These are phyloP conservation scores for Holacanthella duospinosa DNA, from an alignment of 2,888 invertebrate genomes.

Conservation along the genomic window DNA sequence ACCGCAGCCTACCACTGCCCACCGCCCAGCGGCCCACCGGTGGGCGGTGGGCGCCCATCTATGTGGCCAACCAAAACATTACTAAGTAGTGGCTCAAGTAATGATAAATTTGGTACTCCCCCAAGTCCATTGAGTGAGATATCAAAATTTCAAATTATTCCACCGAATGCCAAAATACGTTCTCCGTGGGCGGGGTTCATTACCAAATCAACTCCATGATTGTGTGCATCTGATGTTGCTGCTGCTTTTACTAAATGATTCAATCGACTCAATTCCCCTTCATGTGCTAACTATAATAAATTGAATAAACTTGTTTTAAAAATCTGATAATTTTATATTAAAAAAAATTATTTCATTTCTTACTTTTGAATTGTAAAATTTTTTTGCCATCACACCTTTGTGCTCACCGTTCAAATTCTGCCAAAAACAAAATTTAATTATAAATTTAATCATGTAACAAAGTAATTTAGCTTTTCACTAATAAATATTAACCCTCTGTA, in stretches of 20 bases:
- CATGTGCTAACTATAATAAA: constrained; percentile 14
- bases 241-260: constrained; percentile 33
- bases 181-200: constrained; percentile 3
- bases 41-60: too few relatives aligned
- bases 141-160: too few relatives aligned
- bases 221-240: constrained; percentile 20
- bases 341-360: constrained; percentile 14
- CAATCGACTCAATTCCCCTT: constrained; percentile 26
- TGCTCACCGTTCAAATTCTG: constrained; percentile 44
- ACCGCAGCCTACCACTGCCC: too few relatives aligned
- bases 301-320: background rate
- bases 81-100: too few relatives aligned
- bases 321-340: background rate
- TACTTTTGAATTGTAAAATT: constrained; percentile 54
- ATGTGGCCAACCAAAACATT: too few relatives aligned
- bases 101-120: too few relatives aligned
- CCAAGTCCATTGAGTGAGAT: too few relatives aligned
- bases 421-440: background rate
- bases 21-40: too few relatives aligned
- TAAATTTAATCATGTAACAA: background rate
- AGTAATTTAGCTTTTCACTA: background rate
- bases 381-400: constrained; percentile 65
- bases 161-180: constrained; percentile 5
- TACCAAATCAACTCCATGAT: constrained; percentile 9
- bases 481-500: background rate